phyloP scores from a whole-genome alignment of 2,113 vertebrate species.

The Sebastes fasciatus region DNA sequence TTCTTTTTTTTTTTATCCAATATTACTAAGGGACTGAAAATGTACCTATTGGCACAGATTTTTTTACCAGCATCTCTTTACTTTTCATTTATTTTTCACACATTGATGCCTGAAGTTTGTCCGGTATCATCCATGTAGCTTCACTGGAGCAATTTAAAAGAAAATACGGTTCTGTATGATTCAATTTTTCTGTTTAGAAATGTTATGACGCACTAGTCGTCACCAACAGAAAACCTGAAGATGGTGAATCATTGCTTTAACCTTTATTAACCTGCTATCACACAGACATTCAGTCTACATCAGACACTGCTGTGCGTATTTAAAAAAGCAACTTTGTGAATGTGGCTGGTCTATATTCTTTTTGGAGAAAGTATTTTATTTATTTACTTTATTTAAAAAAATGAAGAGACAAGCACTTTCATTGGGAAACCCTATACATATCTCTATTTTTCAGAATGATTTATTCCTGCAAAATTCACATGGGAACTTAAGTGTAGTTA shows the following conservation, averaged over 20 bases:
- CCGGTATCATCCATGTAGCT: neutral
- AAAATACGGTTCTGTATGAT: neutral
- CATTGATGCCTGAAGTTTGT: neutral
- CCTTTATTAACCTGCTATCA: too few species aligned
- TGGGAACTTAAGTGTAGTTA: neutral
- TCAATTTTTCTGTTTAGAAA: neutral
- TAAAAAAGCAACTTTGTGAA: neutral
- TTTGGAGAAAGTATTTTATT: neutral
- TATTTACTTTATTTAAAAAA: too few species aligned
- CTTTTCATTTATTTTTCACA: neutral
- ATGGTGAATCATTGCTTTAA: too few species aligned
- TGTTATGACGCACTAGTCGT: too few species aligned
- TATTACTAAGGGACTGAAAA: neutral
- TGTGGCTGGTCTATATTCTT: neutral
- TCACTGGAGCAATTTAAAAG: neutral
- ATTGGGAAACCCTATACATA: too few species aligned
- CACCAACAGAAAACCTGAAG: too few species aligned
- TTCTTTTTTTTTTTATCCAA: neutral
- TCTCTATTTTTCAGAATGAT: neutral
- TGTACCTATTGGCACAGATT: neutral
- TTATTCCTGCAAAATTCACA: neutral
- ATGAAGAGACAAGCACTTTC: too few species aligned
- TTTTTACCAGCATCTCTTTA: neutral
- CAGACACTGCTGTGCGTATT: neutral
- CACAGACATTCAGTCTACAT: too few species aligned